A percentile compares a stretch with the other conserved stretches of the same genome.
phyloP scores from a whole-genome alignment of 2,888 invertebrate species.

The Laspeyria flexula region DNA sequence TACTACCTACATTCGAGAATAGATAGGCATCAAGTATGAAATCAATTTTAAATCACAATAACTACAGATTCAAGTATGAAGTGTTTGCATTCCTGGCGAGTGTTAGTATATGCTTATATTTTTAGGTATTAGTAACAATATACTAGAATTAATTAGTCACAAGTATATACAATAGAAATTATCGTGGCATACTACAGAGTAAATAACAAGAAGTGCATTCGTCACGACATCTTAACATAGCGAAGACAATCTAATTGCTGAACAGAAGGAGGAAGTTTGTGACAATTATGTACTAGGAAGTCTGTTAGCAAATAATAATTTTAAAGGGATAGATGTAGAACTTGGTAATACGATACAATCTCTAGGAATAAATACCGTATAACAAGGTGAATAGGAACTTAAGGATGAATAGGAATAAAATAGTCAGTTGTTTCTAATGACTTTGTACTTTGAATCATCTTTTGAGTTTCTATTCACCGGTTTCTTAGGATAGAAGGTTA shows the following conservation, averaged over 20 bases:
- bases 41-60: neutral
- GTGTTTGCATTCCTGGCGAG: neutral
- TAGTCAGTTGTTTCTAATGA: no score
- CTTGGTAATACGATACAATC: no score
- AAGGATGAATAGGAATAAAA: no score
- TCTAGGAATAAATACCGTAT: no score
- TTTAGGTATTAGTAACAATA: neutral
- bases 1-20: no score
- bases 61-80: neutral
- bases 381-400: no score
- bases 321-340: no score
- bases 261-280: neutral
- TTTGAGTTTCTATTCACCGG: no score
- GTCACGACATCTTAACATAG: neutral
- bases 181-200: neutral
- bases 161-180: neutral
- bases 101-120: neutral
- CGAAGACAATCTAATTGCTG: neutral
- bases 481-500: no score
- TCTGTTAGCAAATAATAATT: no score
- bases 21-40: no score
- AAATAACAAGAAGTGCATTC: neutral
- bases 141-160: neutral
- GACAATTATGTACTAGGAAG: neutral
- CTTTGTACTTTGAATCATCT: no score